Evolutionary conservation across 2,113 vertebrate genomes (phyloP), one percentile per base, ranked within the genome.

Genomic region (Ceyx cyanopectus): DNA sequence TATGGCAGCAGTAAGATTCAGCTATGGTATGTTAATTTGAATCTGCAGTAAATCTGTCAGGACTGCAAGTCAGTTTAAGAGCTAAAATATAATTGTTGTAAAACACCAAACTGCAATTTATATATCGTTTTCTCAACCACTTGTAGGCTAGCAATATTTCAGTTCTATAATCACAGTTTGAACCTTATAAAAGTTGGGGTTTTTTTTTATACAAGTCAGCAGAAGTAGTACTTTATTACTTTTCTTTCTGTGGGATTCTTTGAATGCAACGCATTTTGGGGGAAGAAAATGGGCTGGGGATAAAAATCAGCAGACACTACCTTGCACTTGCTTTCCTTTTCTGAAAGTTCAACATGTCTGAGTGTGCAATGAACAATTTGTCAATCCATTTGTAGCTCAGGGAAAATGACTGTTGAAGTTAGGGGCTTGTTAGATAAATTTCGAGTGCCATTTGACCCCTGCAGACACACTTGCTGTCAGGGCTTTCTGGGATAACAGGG

Each of bases 41-140:
- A 85, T 92, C 73, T 57, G 51, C 76, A 67, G 19, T 96, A 94
- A 97, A 94, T 96, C 70, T 93, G 75, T 85, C 45, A 48, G 50
- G 77, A 58, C 68, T 92, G 43, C 37, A 90, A 89, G 56, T 81
- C 74, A 76, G 26, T 85, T 46, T 92, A 96, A 89, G 76, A 95
- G 74, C 53, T 94, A 60, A 58, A 70, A 81, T 70, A 81, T 87
- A 96, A 96, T 97, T 96, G 88, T 93, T 95, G 68, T 95, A 82
- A 92, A 97, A 94, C 29, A 89, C 30, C 0, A 0, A 92, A 66
- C 10, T 89, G 29, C 48, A 93, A 85, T 93, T 94, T 96, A 93
- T 95, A 80, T 69, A 30, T 65, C 76, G 78, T 93, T 92, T 92
- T 67, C 81, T 77, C 86, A 83, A 77, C 53, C 46, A 75, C 91